Evolutionary conservation across 30 jellyfish, hydroid and myxozoan species (phyloP), one percentile per base, ranked within the genome.

Genomic region (Pelagia noctiluca): DNA sequence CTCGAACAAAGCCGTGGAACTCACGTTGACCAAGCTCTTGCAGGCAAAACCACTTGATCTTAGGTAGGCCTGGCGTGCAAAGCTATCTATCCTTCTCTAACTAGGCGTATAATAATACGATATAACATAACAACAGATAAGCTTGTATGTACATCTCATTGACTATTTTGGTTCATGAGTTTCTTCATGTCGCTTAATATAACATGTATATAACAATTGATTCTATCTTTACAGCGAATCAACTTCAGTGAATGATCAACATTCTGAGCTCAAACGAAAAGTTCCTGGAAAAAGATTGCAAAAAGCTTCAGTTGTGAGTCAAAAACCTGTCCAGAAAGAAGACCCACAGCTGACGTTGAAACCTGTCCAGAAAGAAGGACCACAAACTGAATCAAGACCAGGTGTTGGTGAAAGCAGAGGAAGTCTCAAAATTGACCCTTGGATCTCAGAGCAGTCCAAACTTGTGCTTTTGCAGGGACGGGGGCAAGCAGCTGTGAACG

Each of bases 371-470:
- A 64, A 78, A 24, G 49, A 16, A 26, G 50, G 42, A 78, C 48
- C 69, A 22, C 52, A 35, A 19, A 35, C 47, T 30, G 35, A 18
- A 2, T 25, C 35, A 28, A 38, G 24, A 1, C 5, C 48, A 28
- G 60, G 2, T 18, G 47, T 65, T 4, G 49, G 86, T 18, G 77
- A 35, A 21, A 13, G 34, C 48, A 36, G 68, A n/a, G 63, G 53
- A 13, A 68, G 53, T 29, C 18, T 77, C 26, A 87, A 78, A 48
- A 78, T 70, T 26, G 78, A 87, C 53, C 91, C 89, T 5, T 87
- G 96, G 96, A 87, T 87, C 0, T 78, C 96, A 36, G 96, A 78
- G 34, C 96, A 87, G 64, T 88, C 96, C 11, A 87, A 87, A 30
- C 74, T 71, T 34, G 89, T 87, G 16, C 26, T 87, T 29, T 54